A percentile compares a stretch with the other conserved stretches of the same genome.
Evolutionary conservation across 2,113 vertebrate species (phyloP).

Genomic region (Oncorhynchus masou): DNA sequence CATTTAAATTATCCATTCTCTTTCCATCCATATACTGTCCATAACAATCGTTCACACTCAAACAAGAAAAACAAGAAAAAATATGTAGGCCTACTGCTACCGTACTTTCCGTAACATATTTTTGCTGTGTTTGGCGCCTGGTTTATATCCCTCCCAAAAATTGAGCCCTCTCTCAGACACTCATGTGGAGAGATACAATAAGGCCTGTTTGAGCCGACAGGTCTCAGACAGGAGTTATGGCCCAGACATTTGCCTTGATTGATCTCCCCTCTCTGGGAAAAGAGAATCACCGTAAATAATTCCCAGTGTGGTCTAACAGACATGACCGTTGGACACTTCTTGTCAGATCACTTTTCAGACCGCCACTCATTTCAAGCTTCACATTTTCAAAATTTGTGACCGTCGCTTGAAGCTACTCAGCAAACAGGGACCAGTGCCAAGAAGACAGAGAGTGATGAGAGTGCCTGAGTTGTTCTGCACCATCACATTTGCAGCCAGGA

Average conservation of each 20-base stretch:
- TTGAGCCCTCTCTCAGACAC: neutral
- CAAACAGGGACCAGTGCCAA: neutral
- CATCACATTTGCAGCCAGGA: neutral
- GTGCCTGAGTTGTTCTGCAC: neutral
- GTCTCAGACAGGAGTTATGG: conserved; percentile 9
- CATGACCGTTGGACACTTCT: neutral
- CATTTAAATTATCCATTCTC: neutral
- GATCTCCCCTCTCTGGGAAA: conserved; percentile 3
- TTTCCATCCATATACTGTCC: too few relatives aligned
- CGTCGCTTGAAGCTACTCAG: neutral
- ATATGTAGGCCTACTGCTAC: neutral
- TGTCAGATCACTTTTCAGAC: neutral
- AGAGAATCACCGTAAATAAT: conserved; percentile 2
- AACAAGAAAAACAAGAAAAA: neutral
- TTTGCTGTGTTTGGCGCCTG: neutral
- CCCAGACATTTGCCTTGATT: neutral
- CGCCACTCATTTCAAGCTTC: neutral
- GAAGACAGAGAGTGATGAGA: neutral
- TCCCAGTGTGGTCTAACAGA: neutral
- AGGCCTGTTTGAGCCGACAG: neutral
- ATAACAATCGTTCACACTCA: neutral
- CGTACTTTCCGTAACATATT: neutral
- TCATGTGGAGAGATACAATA: neutral
- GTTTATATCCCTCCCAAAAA: neutral
- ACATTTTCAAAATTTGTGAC: neutral